Evolutionary conservation across 2,888 invertebrate species (phyloP), one percentile per base, ranked within the genome.

Genomic region (Apodemia zela): DNA sequence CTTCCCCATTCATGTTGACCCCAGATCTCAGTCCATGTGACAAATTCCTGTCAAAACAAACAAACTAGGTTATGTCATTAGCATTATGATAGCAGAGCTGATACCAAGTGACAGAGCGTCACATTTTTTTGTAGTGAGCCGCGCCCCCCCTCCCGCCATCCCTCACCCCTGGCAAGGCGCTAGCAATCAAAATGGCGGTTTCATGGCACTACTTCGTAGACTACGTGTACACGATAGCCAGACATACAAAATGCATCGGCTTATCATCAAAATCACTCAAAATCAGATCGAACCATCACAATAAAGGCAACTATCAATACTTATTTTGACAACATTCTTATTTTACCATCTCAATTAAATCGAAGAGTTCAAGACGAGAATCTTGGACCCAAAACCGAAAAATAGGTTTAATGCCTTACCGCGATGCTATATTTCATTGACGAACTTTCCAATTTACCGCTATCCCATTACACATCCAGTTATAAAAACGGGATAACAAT

Each of bases 101-200:
- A 77, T 73, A 79, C 76, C 72, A 75, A 82, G 73, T 77, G 69
- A 77, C 71, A 76, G 78, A 82, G 82, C 81, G 79, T 81, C 80
- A 80, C 71, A 81, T 85, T 87, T 86, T 85, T 84, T 85, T 76
- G 76, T 80, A 81, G 76, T 76, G 74, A 77, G 76, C 70, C 71
- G 77, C 77, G 78, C 77, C 80, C 75, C 79, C 77, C 77, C 79
- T 76, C 78, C 71, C 77, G 75, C 72, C 77, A 70, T 79, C 77
- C 73, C 74, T 74, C 77, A 81, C 82, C 84, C 79, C 82, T 82
- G 81, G 79, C 81, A 81, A 82, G 82, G 82, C 85, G 79, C 82
- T 84, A 82, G 84, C 81, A 87, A 85, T 86, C 89, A 88, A 89
- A 89, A 89, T 89, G 89, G 89, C 89, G 87, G 87, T 86, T 81